Conservation (phyloP, 2,113 vertebrate genomes). For the Myanophis thanlyinensis region DNA sequence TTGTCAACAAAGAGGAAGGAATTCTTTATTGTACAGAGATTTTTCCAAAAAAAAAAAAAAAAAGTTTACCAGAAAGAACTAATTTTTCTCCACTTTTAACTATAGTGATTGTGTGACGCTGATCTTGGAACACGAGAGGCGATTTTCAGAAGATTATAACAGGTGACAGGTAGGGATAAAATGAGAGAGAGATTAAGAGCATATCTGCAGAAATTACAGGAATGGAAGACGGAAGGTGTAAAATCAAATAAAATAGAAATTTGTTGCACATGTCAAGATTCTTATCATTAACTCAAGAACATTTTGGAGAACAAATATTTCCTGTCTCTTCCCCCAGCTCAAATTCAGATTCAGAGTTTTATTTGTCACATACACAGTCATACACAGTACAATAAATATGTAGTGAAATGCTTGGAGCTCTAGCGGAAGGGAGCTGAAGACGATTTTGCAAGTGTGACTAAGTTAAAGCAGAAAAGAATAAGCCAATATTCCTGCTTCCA, state of each 20-base stretch:
- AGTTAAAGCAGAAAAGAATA: neutral
- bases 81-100: neutral
- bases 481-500: neutral
- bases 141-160: neutral
- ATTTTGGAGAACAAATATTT: neutral
- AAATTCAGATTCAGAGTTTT: no score
- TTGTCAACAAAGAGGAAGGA: neutral
- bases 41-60: no score
- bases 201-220: neutral
- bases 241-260: neutral
- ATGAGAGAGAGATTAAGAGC: neutral
- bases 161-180: neutral
- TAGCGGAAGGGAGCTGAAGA: neutral
- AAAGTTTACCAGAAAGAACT: no score
- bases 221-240: neutral
- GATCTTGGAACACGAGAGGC: neutral
- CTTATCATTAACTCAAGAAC: neutral
- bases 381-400: no score
- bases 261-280: neutral
- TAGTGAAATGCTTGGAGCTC: no score
- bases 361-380: no score
- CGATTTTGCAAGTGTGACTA: neutral
- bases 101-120: neutral
- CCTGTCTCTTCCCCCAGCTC: neutral
- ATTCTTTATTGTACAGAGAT: neutral